phyloP scores from a whole-genome alignment of 2,888 invertebrate species.

The Apoda limacodes region DNA sequence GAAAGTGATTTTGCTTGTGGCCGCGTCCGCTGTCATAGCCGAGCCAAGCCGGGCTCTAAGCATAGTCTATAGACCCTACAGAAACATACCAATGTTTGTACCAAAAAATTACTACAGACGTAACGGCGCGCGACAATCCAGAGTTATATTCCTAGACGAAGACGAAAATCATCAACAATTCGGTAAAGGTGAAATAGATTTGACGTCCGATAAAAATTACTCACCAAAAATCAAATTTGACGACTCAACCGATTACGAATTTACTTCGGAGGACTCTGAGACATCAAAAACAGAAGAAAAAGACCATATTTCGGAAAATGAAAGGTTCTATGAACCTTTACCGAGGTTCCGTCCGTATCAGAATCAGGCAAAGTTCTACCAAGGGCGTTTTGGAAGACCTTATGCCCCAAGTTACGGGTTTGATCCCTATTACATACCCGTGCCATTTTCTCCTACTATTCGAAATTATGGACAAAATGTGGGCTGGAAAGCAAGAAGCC shows the following conservation, averaged over 20 bases:
- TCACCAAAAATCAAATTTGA: constrained; percentile 59
- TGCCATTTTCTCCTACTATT: constrained; percentile 34
- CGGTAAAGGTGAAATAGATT: constrained; percentile 54
- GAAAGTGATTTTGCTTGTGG: constrained; percentile 59
- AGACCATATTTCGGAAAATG: constrained; percentile 39
- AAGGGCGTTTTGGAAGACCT: constrained; percentile 43
- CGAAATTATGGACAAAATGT: constrained; percentile 31
- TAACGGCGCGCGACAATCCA: constrained; percentile 29
- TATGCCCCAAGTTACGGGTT: constrained; percentile 51
- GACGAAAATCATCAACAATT: constrained; percentile 42
- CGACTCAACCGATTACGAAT: constrained; percentile 57
- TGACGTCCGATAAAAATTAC: constrained; percentile 32
- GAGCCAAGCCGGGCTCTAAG: constrained; percentile 56
- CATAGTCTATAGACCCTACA: constrained; percentile 43
- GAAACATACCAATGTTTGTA: constrained; percentile 47
- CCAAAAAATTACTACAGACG: constrained; percentile 40
- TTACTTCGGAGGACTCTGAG: constrained; percentile 43
- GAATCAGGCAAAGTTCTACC: constrained; percentile 39
- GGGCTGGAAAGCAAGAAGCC: constrained; percentile 61
- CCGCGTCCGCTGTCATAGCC: constrained; percentile 40
- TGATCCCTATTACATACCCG: constrained; percentile 33
- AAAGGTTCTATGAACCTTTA: constrained; percentile 47
- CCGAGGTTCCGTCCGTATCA: constrained; percentile 34
- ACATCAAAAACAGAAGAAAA: constrained; percentile 24
- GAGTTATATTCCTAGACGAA: constrained; percentile 52